Evolutionary conservation across 2,888 invertebrate genomes (phyloP), one percentile per base, ranked within the genome.

Genomic region (Lottia scabra): DNA sequence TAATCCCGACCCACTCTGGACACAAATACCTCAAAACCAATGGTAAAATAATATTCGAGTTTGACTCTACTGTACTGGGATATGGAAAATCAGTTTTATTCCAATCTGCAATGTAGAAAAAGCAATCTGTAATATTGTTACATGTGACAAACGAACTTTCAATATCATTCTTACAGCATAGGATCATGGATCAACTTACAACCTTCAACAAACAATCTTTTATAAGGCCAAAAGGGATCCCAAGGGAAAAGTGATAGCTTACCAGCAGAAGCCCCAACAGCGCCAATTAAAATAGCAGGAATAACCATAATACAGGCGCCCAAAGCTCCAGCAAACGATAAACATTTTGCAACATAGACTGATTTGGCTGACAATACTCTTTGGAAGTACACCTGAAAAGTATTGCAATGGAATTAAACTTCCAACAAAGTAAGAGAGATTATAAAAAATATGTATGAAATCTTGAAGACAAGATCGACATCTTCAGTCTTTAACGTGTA

Each of bases 251-350:
- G 19, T 56, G 19, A 56, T 13, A 56, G 38, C 10, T 38, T 74
- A 98, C 98, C 93, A 83, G 99, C 97, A 79, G 95, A 94, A 91
- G 96, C 95, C 68, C 98, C 99, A 84, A 99, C 96, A 77, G 97
- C 98, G 78, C 99, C 99, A 84, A 99, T 98, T 74, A 99, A 92
- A 71, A 98, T 96, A 2, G 98, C 96, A 46, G 99, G 99, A 82
- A 98, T 94, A 67, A 98, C 98, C 97, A 98, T 98, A 85, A 98
- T 91, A 84, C 98, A 93, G 90, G 98, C 99, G 23, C 98, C 99
- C 75, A 95, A 91, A 13, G 98, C 98, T 0, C 98, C 99, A 67
- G 98, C 96, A 90, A 96, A 99, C 27, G 98, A 98, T 81, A 99
- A 91, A 70, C 96, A 90, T 91, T 98, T 97, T 62, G 99, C 99